phyloP scores from a whole-genome alignment of 92 coral and sea anemone genomes.

The Blastomussa wellsi region DNA sequence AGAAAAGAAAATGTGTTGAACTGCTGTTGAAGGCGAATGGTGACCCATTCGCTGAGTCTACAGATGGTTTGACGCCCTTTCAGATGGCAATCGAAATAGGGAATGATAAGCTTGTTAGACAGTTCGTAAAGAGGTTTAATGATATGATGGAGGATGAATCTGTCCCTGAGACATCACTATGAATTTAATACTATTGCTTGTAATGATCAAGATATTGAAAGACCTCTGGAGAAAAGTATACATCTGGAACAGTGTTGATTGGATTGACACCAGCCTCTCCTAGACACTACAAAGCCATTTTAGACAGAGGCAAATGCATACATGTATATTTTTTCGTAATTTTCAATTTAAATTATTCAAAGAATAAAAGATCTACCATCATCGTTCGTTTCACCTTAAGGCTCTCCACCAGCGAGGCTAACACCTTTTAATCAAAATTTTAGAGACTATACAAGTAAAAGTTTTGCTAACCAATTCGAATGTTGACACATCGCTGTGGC shows the following conservation, averaged over 20 bases:
- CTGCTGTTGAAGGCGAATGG: conserved; percentile 62
- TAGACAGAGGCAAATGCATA: background rate
- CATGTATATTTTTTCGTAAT: background rate
- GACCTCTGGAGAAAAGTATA: background rate
- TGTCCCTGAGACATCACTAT: conserved; percentile 35
- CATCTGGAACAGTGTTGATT: background rate
- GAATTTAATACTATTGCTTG: background rate
- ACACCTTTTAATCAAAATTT: background rate
- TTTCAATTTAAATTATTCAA: background rate
- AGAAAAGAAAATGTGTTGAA: conserved; percentile 58
- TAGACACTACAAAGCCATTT: background rate
- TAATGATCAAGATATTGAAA: background rate
- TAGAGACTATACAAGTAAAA: background rate
- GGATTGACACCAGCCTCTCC: conserved; percentile 6
- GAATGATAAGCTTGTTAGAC: conserved; percentile 62
- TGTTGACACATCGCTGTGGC: background rate
- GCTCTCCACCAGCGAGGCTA: background rate
- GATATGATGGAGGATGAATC: conserved; percentile 49
- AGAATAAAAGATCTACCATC: background rate
- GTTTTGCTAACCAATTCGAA: background rate
- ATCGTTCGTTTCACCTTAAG: background rate
- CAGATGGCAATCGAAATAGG: conserved; percentile 85
- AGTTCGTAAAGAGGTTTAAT: conserved; percentile 63
- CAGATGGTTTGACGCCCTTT: conserved; percentile 78
- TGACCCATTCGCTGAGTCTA: conserved; percentile 66